A percentile compares a stretch with the other conserved stretches of the same genome.
phyloP scores from a whole-genome alignment of 2,113 vertebrate species.

The Gobius niger region DNA sequence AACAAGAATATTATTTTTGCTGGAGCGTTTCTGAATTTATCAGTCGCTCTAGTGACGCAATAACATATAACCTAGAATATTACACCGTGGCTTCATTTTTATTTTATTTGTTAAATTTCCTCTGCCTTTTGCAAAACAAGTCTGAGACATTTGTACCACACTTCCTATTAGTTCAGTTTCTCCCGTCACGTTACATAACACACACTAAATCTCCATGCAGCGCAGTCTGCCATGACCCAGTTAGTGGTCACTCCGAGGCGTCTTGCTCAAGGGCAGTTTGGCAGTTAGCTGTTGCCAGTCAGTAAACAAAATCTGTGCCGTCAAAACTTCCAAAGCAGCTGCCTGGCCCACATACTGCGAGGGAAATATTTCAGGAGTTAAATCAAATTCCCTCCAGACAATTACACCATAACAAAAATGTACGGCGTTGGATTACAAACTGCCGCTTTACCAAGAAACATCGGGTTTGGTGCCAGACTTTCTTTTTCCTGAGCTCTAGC shows the following conservation, averaged over 20 bases:
- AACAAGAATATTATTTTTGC: too few relatives aligned
- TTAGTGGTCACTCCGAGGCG: constrained; percentile 33
- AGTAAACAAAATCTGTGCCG: constrained; percentile 23
- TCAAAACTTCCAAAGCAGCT: constrained; percentile 25
- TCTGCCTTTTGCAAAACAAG: too few relatives aligned
- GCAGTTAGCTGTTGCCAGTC: constrained; percentile 33
- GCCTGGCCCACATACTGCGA: constrained; percentile 3
- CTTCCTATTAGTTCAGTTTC: not conserved
- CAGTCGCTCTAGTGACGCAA: too few relatives aligned
- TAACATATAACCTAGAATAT: too few relatives aligned
- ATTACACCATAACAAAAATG: not conserved
- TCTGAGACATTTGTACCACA: not conserved
- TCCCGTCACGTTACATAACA: not conserved
- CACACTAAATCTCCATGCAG: not conserved
- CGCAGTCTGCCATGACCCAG: constrained; percentile 32
- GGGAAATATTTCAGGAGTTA: not conserved
- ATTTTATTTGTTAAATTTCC: too few relatives aligned
- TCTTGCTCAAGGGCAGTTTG: constrained; percentile 45
- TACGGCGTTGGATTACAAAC: not conserved
- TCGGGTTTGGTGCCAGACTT: not conserved
- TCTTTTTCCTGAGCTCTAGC: not conserved
- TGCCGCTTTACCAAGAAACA: not conserved
- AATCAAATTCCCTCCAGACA: not conserved
- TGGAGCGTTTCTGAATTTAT: too few relatives aligned
- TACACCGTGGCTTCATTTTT: too few relatives aligned